phyloP scores from a whole-genome alignment of 1,140 invertebrate species.

The Drosophila orena region DNA sequence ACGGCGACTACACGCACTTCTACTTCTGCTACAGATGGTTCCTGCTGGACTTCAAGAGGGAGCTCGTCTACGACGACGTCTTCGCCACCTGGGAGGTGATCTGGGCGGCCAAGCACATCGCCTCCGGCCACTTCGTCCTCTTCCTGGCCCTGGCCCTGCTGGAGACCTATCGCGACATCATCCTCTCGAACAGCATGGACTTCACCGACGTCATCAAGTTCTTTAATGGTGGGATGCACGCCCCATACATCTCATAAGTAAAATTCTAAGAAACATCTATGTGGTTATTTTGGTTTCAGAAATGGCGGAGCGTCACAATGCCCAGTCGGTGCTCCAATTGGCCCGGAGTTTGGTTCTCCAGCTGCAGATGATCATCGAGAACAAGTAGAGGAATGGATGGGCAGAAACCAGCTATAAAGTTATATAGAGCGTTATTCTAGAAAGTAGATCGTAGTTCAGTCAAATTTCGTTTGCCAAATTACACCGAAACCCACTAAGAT shows the following conservation, averaged over 20 bases:
- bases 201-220: conserved; percentile 99
- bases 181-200: conserved; percentile 97
- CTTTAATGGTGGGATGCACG: conserved; percentile 92
- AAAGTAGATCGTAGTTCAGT: conserved; percentile 29
- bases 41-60: conserved; percentile 90
- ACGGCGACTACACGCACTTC: conserved; percentile 98
- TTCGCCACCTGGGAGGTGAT: conserved; percentile 98
- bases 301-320: conserved; percentile 97
- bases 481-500: background rate
- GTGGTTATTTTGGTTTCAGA: conserved; percentile 86
- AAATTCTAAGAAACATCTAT: background rate
- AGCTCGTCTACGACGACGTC: conserved; percentile 96
- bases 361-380: conserved; percentile 95
- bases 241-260: background rate
- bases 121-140: conserved; percentile 95
- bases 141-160: conserved; percentile 96
- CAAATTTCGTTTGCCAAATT: conserved; percentile 47
- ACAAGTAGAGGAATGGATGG: conserved; percentile 87
- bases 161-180: conserved; percentile 96
- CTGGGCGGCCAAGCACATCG: conserved; percentile 95
- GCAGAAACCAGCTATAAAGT: background rate
- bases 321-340: conserved; percentile 91
- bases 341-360: conserved; percentile 93
- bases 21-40: conserved; percentile 99
- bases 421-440: conserved; percentile 2